Conservation (phyloP, 64 coral and sea anemone genomes). For the Actinia equina region DNA sequence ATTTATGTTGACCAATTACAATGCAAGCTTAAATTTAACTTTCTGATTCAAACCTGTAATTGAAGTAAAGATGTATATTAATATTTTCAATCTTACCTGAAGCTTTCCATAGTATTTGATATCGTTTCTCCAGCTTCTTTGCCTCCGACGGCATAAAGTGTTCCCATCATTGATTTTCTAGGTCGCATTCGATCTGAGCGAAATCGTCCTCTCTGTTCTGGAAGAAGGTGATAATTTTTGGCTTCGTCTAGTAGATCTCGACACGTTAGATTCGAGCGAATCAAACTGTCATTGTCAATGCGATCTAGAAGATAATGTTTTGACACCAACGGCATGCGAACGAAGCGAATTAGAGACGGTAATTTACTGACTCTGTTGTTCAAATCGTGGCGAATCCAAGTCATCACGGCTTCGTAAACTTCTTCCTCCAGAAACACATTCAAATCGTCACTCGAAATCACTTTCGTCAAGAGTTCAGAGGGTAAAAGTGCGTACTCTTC, state of each 20-base stretch:
- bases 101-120: slow-evolving; percentile 88
- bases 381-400: slow-evolving; percentile 87
- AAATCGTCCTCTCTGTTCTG: slow-evolving; percentile 79
- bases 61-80: too few species aligned
- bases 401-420: slow-evolving; percentile 95
- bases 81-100: slow-evolving; percentile 46
- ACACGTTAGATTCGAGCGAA: slow-evolving; percentile 85
- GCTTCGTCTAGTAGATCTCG: slow-evolving; percentile 95
- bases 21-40: too few species aligned
- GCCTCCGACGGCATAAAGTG: slow-evolving; percentile 86
- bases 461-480: slow-evolving; percentile 83
- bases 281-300: slow-evolving; percentile 81
- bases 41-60: background rate
- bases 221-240: slow-evolving; percentile 94
- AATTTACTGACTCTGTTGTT: slow-evolving; percentile 69
- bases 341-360: slow-evolving; percentile 68
- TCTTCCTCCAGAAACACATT: slow-evolving; percentile 84
- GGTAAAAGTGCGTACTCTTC: slow-evolving; percentile 97
- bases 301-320: slow-evolving; percentile 87
- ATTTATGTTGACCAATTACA: too few species aligned
- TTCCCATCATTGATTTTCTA: slow-evolving; percentile 91
- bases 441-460: slow-evolving; percentile 94
- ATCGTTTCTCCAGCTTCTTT: slow-evolving; percentile 99
- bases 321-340: slow-evolving; percentile 87
- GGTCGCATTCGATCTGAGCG: slow-evolving; percentile 88